phyloP scores from a whole-genome alignment of 2,797 vertebrate species.

The Trematomus bernacchii region DNA sequence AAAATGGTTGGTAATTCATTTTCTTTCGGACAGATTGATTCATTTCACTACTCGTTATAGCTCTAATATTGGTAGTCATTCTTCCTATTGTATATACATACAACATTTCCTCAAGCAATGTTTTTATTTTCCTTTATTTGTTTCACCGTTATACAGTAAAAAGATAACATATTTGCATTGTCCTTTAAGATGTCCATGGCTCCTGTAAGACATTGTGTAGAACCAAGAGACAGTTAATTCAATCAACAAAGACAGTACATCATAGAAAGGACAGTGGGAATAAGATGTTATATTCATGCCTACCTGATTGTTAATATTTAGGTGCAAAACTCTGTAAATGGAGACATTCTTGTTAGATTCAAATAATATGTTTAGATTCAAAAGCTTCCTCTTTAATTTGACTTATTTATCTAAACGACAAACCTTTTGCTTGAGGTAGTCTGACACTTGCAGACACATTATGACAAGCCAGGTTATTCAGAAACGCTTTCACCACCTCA shows the following conservation, averaged over 20 bases:
- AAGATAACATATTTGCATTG: neutral
- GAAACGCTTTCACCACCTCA: constrained; percentile 48
- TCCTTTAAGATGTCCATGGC: neutral
- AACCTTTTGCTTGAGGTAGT: constrained; percentile 60
- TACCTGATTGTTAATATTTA: constrained; percentile 42
- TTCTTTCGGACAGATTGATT: no score
- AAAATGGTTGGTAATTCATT: no score
- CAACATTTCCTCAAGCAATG: neutral
- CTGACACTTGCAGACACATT: constrained; percentile 17
- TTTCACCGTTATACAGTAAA: constrained; percentile 9
- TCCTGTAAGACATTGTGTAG: constrained; percentile 20
- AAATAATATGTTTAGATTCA: neutral
- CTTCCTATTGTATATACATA: neutral
- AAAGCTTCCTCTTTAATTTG: neutral
- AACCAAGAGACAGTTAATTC: neutral
- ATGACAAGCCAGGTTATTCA: constrained; percentile 40
- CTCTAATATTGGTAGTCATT: neutral
- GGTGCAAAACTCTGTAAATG: constrained; percentile 57
- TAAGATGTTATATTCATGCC: neutral
- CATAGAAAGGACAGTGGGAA: neutral
- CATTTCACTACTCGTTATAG: no score
- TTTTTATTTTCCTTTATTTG: constrained; percentile 28
- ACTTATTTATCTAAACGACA: neutral
- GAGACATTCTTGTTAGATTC: neutral
- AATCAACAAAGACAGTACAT: neutral